Evolutionary conservation across 2,797 vertebrate species (phyloP).

Genomic region (Toxotes lorentzi): DNA sequence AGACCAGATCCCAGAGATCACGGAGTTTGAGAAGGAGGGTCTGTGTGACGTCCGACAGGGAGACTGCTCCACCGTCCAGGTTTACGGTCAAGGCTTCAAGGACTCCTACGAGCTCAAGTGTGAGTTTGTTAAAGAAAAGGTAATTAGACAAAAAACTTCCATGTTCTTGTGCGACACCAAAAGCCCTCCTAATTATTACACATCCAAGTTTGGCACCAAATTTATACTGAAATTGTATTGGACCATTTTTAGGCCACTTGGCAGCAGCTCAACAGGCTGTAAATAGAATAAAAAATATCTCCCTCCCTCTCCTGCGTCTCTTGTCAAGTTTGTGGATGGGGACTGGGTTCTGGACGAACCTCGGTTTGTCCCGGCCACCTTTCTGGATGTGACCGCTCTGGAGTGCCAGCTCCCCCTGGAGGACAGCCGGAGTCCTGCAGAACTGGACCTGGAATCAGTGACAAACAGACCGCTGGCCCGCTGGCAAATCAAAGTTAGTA

Average conservation of each 20-base stretch:
- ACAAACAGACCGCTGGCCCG: constrained; percentile 82
- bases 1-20: constrained; percentile 92
- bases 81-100: constrained; percentile 89
- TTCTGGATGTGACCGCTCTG: constrained; percentile 83
- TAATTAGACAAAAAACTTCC: constrained; percentile 47
- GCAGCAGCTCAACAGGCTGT: no score
- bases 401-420: constrained; percentile 88
- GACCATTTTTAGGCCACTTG: no score
- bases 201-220: neutral
- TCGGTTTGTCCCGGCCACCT: constrained; percentile 79
- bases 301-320: neutral
- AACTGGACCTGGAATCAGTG: constrained; percentile 48
- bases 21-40: constrained; percentile 86
- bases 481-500: constrained; percentile 92
- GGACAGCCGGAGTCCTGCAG: constrained; percentile 63
- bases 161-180: neutral
- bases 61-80: constrained; percentile 85
- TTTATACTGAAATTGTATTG: no score
- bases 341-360: constrained; percentile 86
- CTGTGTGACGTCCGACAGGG: constrained; percentile 88
- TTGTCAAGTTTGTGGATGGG: constrained; percentile 83
- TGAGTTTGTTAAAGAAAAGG: constrained; percentile 93
- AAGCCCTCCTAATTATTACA: neutral
- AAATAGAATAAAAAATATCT: no score
- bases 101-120: constrained; percentile 88